Conservation (phyloP, 2,113 vertebrate species). For the Megaleporinus macrocephalus region DNA sequence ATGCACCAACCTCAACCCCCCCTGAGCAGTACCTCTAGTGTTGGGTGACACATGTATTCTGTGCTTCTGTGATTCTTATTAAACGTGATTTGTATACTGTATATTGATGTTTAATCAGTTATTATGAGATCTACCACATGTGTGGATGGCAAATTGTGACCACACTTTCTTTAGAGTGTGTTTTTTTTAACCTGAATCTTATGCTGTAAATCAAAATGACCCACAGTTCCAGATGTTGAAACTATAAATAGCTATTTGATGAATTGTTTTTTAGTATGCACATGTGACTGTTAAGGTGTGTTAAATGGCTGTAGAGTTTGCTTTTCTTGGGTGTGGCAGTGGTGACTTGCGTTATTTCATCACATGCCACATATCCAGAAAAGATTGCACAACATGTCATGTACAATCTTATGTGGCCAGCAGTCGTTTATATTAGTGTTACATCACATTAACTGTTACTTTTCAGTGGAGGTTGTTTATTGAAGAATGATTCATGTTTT, state of each 20-base stretch:
- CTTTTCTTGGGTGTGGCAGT: not conserved
- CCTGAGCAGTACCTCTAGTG: not conserved
- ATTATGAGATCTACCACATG: no score
- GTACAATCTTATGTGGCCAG: no score
- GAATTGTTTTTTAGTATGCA: not conserved
- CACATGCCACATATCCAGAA: not conserved
- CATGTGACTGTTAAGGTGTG: no score
- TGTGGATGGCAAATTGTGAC: no score
- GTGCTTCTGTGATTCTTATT: not conserved
- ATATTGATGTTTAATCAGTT: not conserved
- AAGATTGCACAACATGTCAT: not conserved
- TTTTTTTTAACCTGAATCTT: not conserved
- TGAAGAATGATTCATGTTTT: no score
- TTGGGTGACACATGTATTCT: not conserved
- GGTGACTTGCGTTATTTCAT: not conserved
- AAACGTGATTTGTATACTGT: no score
- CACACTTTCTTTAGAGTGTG: not conserved
- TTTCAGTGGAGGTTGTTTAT: no score
- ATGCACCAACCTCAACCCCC: not conserved
- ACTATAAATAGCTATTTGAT: not conserved
- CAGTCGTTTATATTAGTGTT: no score
- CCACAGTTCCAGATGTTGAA: no score
- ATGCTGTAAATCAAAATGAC: no score
- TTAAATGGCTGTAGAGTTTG: not conserved
- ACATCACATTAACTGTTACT: no score